Base-by-base conservation (phyloP, 1,140 invertebrate species). In the Mylabris phalerata region DNA sequence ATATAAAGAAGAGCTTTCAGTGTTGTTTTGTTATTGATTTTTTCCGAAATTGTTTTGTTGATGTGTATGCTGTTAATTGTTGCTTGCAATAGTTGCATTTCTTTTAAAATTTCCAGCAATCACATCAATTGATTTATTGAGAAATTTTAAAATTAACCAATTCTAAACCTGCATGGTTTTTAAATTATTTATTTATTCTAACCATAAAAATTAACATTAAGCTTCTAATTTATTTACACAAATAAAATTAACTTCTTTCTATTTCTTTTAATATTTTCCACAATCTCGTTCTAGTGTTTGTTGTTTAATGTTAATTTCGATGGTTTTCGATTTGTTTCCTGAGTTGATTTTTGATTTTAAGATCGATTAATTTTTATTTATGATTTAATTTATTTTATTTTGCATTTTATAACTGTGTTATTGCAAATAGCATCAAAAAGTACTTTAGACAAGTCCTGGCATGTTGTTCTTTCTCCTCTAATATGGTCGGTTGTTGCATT, bases 401-500 rank as follows among this genome's bases (percentile, higher is more conserved):
- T 63, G 59, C 63, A 61, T 49, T 42, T 42, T 42, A 42, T 4
- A 6, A 42, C n/a, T 56, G 32, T 32, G 32, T 32, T 32, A 3
- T 32, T 32, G 32, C 32, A 32, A 32, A 26, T 51, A 66, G 68
- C 68, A 59, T 62, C 67, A 66, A 67, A 71, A 64, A 64, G 63
- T 61, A 64, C 63, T 57, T 64, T 72, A 71, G 65, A 5, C 32
- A 32, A 68, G 61, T 66, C 63, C 67, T 71, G 72, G 72, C 72
- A 73, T 71, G 72, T 70, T 62, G 50, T 59, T 63, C 57, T 70
- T 67, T 67, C 62, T 60, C 66, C 66, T 63, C 64, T 72, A 65
- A 66, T 70, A 52, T 72, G 71, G 72, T 72, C 72, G 54, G 60
- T 73, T 66, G 61, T 73, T 62, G 72, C 71, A 64, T 69, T 73